Base-by-base conservation (phyloP, 2,888 invertebrate species). In the Lottia gigantea region DNA sequence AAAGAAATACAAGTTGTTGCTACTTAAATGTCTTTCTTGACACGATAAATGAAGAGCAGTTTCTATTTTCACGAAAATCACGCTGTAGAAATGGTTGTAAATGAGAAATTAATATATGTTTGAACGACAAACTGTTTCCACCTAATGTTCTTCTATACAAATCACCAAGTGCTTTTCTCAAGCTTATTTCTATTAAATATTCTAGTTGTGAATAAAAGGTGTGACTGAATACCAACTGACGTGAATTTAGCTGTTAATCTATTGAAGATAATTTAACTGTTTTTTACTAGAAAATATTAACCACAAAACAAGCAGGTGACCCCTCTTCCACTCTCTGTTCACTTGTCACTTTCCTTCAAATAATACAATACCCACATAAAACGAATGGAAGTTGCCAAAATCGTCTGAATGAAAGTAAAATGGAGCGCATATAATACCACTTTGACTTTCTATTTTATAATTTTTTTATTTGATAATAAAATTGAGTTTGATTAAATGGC, bases 21-120 rank as follows among this genome's bases (percentile, higher is more conserved):
- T 55, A 23, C 23, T 55, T 40, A 23, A 55, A 55, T 55, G 55
- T 55, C 55, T 55, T 55, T 14, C 55, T 19, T 55, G 55, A 55
- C 55, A 55, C 55, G 55, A 55, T 23, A 23, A 23, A 23, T 55
- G 55, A 55, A 55, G 55, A 23, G 23, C 19, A 55, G 19, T 55
- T 55, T 55, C 55, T 55, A 23, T 55, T 55, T 55, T n/a, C 55
- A 19, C 55, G 19, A 55, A 55, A 55, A 55, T 19, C 55, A 55
- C 55, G 55, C 55, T 55, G 55, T 55, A 55, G 55, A 55, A 55
- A 55, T 23, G 55, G 23, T 55, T 23, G 23, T 55, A 55, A 55
- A 55, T n/a, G 55, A 23, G 55, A 55, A 55, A 12, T 23, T 55
- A 55, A 55, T 55, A 23, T 55, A 55, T 55, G 55, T 55, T 23